Conservation (phyloP, 2,113 vertebrate genomes). For the Etia nguti region DNA sequence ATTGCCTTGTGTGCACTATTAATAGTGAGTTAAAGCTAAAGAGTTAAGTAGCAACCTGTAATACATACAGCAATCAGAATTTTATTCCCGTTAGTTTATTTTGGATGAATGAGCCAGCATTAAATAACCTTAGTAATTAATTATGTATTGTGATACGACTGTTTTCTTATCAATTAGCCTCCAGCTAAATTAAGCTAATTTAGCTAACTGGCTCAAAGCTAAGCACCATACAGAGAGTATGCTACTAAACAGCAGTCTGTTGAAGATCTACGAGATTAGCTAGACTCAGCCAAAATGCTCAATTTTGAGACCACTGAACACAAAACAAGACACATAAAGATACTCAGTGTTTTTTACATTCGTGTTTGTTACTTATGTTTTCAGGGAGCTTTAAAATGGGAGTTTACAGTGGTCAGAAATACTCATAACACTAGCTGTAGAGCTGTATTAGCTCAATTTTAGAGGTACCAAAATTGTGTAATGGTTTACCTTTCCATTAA, state of each 20-base stretch:
- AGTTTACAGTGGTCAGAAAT: background rate
- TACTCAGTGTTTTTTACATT: background rate
- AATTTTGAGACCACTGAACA: background rate
- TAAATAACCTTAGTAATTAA: background rate
- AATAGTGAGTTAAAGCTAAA: background rate
- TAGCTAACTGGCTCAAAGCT: background rate
- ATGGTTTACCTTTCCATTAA: background rate
- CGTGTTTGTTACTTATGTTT: background rate
- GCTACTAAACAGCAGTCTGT: background rate
- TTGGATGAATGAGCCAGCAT: background rate
- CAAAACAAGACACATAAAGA: background rate
- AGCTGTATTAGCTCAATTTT: background rate
- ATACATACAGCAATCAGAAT: background rate
- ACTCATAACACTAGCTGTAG: background rate
- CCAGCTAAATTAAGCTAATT: background rate
- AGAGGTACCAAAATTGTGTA: background rate
- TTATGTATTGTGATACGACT: background rate
- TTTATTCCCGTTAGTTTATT: background rate
- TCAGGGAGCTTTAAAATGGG: background rate
- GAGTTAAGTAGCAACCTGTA: background rate
- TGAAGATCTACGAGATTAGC: background rate
- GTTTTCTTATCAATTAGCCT: background rate
- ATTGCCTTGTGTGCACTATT: background rate
- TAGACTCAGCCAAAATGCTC: background rate
- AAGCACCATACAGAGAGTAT: background rate